A percentile compares a stretch with the other conserved stretches of the same genome.
These are phyloP conservation scores for Liasis olivaceus DNA, from an alignment of 2,797 vertebrate species.

Conservation along the genomic window DNA sequence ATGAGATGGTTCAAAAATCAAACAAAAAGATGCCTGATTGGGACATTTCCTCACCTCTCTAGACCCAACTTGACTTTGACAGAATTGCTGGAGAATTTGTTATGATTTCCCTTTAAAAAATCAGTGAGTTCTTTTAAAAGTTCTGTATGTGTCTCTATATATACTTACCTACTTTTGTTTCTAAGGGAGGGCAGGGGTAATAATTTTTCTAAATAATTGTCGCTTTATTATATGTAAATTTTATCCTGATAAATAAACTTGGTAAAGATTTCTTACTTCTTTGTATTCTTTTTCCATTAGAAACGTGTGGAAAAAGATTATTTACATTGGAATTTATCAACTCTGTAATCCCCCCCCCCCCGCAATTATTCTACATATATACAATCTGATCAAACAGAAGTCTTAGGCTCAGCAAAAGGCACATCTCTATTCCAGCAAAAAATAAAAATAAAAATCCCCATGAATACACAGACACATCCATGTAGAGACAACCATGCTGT, in stretches of 20 bases:
- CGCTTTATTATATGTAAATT: conserved; percentile 55
- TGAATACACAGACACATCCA: too few relatives aligned
- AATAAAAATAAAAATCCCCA: neutral
- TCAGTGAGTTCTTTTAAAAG: conserved; percentile 33
- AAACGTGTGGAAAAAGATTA: neutral
- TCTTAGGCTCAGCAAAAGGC: neutral
- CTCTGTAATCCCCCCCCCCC: neutral
- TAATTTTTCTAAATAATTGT: conserved; percentile 54
- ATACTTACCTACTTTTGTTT: conserved; percentile 52
- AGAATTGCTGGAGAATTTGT: conserved; percentile 28
- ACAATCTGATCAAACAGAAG: neutral
- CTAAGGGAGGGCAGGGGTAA: conserved; percentile 41
- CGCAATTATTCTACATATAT: neutral
- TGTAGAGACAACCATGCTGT: neutral
- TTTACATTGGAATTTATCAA: accelerated
- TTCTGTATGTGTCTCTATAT: conserved; percentile 29
- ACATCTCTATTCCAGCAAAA: neutral
- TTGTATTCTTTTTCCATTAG: conserved; percentile 10
- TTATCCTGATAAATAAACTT: conserved; percentile 63
- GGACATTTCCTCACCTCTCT: neutral
- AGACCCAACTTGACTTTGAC: neutral
- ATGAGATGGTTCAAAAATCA: neutral
- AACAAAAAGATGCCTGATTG: neutral
- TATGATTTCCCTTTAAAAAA: conserved; percentile 4
- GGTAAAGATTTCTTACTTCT: conserved; percentile 51